phyloP scores from a whole-genome alignment of 2,797 vertebrate species.

The Nyctalus aviator region DNA sequence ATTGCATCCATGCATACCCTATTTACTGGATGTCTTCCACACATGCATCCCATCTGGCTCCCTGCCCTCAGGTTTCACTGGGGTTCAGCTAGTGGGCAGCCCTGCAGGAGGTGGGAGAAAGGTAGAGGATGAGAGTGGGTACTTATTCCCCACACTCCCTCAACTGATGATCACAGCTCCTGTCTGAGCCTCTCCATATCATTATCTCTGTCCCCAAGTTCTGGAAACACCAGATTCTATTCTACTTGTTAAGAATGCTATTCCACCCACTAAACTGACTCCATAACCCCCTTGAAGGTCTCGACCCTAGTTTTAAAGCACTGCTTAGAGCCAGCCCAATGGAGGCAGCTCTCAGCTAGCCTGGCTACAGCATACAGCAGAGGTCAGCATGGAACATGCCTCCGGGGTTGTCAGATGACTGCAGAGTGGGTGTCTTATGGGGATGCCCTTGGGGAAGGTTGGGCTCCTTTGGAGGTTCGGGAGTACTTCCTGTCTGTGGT shows the following conservation, averaged over 20 bases:
- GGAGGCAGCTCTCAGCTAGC: not conserved
- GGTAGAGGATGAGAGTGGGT: not conserved
- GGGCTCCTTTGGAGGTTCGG: not conserved
- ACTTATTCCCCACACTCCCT: not conserved
- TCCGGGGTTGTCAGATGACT: not conserved
- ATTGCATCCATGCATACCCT: rapidly evolving
- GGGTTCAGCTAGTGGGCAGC: not conserved
- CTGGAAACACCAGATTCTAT: not conserved
- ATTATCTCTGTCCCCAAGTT: not conserved
- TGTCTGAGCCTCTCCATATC: not conserved
- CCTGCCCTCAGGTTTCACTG: not conserved
- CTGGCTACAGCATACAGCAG: not conserved
- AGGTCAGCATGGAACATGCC: not conserved
- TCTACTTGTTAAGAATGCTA: not conserved
- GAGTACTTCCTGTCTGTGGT: not conserved
- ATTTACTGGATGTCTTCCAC: rapidly evolving
- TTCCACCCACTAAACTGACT: not conserved
- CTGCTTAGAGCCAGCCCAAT: not conserved
- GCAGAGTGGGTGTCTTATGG: not conserved
- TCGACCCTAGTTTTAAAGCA: not conserved
- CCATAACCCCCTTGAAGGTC: not conserved
- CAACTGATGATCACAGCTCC: not conserved
- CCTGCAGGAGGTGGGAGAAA: not conserved
- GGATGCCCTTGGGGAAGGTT: not conserved
- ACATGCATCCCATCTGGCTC: rapidly evolving